phyloP scores from a whole-genome alignment of 2,888 invertebrate species.

The Portevinia maculata region DNA sequence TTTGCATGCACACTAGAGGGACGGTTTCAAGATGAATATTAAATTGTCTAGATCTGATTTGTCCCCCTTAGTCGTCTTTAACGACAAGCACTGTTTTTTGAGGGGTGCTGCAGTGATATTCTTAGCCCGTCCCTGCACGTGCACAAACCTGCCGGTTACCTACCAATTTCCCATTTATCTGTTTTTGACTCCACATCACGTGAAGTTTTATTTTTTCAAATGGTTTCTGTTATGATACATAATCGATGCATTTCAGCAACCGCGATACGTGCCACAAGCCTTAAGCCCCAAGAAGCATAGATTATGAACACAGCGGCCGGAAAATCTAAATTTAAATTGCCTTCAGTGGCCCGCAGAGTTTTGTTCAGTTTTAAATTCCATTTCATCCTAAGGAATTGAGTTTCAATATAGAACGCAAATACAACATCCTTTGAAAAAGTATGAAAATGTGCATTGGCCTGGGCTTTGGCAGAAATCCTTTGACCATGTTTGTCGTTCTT shows the following conservation, averaged over 20 bases:
- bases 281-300: constrained; percentile 17
- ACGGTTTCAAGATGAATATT: too few relatives aligned
- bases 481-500: constrained; percentile 26
- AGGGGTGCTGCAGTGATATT: too few relatives aligned
- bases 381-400: too few relatives aligned
- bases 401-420: not conserved
- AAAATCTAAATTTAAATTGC: constrained; percentile 54
- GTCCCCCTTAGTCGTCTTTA: too few relatives aligned
- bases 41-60: too few relatives aligned
- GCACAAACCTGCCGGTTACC: too few relatives aligned
- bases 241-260: constrained; percentile 28
- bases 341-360: constrained; percentile 42
- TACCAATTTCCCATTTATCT: constrained; percentile 1
- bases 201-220: not conserved
- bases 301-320: constrained; percentile 35
- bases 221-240: constrained; percentile 39
- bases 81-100: too few relatives aligned
- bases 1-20: too few relatives aligned
- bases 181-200: not conserved
- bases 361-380: constrained; percentile 8
- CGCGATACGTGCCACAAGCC: constrained; percentile 37
- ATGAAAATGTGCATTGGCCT: constrained; percentile 13
- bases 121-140: too few relatives aligned
- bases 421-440: constrained; percentile 27
- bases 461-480: constrained; percentile 33